These are phyloP conservation scores for Mylabris sibirica DNA, from an alignment of 2,888 invertebrate genomes.

Conservation along the genomic window DNA sequence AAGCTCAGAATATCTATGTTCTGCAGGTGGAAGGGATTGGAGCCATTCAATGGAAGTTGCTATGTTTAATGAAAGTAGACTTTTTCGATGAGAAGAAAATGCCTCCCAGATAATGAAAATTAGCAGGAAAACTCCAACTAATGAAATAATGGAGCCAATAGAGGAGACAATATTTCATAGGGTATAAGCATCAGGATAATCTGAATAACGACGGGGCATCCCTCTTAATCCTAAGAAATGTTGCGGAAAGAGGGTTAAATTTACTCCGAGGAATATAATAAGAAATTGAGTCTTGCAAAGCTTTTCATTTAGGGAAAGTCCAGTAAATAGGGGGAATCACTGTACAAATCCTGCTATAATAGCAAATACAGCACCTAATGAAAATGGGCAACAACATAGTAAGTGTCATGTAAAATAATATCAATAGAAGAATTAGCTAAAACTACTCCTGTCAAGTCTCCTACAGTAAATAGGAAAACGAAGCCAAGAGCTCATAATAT, in stretches of 20 bases:
- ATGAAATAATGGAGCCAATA: slow-evolving; percentile 70
- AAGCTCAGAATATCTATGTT: too few species aligned
- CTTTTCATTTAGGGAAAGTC: slow-evolving; percentile 66
- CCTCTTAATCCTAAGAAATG: slow-evolving; percentile 76
- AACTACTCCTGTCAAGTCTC: slow-evolving; percentile 74
- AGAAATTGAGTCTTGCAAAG: slow-evolving; percentile 73
- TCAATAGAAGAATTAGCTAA: slow-evolving; percentile 80
- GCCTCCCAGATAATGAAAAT: slow-evolving; percentile 70
- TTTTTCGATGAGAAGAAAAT: slow-evolving; percentile 54
- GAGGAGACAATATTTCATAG: slow-evolving; percentile 74
- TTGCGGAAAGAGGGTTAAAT: slow-evolving; percentile 82
- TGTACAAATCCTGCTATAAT: slow-evolving; percentile 76
- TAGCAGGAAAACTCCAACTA: slow-evolving; percentile 67
- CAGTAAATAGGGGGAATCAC: slow-evolving; percentile 75
- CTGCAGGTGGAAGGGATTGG: too few species aligned
- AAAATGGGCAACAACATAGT: slow-evolving; percentile 85
- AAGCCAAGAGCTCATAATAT: slow-evolving; percentile 77
- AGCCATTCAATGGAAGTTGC: too few species aligned
- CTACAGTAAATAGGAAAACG: slow-evolving; percentile 79
- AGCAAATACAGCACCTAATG: slow-evolving; percentile 82
- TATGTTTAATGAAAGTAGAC: slow-evolving; percentile 63
- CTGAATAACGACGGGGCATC: slow-evolving; percentile 80
- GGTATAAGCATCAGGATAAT: slow-evolving; percentile 67
- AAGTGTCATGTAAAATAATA: slow-evolving; percentile 81
- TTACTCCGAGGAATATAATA: slow-evolving; percentile 78